These are phyloP conservation scores for Dasypogon diadema DNA, from an alignment of 2,888 invertebrate genomes.

Conservation along the genomic window DNA sequence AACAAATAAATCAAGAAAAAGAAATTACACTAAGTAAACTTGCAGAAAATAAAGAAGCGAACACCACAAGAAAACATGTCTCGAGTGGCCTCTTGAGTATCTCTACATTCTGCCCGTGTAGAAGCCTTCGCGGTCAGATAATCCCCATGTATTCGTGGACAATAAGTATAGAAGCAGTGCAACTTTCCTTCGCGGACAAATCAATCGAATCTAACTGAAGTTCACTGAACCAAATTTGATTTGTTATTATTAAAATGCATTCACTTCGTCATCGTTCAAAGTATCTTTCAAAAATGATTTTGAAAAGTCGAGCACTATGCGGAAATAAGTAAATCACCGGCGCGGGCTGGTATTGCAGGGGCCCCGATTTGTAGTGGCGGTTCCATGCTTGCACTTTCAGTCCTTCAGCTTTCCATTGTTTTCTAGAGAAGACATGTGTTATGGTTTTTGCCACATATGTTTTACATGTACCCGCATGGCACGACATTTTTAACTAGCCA, in stretches of 20 bases:
- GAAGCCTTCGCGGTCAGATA: not conserved
- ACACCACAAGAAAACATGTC: constrained; percentile 3
- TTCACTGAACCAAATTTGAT: constrained; percentile 29
- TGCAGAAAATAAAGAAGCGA: not conserved
- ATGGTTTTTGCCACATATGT: too few relatives aligned
- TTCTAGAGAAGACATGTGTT: too few relatives aligned
- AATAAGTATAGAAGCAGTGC: not conserved
- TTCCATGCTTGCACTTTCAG: too few relatives aligned
- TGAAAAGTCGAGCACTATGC: too few relatives aligned
- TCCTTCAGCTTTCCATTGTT: too few relatives aligned
- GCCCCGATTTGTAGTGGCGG: too few relatives aligned
- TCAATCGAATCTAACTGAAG: constrained; percentile 11
- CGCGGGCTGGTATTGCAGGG: too few relatives aligned
- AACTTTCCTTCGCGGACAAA: not conserved
- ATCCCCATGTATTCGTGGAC: not conserved
- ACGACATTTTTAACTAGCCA: too few relatives aligned
- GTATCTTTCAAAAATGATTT: too few relatives aligned
- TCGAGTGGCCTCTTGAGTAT: not conserved
- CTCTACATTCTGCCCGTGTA: too few relatives aligned
- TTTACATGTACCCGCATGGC: too few relatives aligned
- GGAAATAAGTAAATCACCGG: too few relatives aligned
- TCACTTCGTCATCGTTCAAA: not conserved
- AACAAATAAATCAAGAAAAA: not conserved
- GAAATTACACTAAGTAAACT: constrained; percentile 1
- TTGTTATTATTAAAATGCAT: constrained; percentile 2